Percentiles rank a stretch among this genome's conserved stretches.
These are phyloP conservation scores for Orchesella cincta DNA, from an alignment of 1,140 invertebrate genomes.

Conservation along the genomic window DNA sequence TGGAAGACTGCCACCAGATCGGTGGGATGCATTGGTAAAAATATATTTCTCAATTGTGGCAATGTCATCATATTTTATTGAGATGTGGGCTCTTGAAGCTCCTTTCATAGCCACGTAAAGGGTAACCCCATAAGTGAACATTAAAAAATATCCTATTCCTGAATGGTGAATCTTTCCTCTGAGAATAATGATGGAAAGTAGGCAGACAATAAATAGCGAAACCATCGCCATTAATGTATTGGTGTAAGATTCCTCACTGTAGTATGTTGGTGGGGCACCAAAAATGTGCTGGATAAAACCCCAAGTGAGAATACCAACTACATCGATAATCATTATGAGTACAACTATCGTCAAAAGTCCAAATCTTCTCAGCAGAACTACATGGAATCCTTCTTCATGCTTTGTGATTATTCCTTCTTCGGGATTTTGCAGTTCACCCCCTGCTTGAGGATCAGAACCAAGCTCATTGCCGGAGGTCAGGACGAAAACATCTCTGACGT, in stretches of 20 bases:
- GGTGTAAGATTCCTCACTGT: background rate
- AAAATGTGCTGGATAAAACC: background rate
- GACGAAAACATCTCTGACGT: no score
- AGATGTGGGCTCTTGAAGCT: background rate
- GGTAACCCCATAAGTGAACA: background rate
- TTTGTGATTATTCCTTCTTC: background rate
- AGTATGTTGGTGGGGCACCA: background rate
- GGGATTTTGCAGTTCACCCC: no score
- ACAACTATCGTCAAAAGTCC: background rate
- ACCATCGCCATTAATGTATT: background rate
- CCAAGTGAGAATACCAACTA: background rate
- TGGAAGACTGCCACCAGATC: background rate
- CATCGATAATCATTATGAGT: background rate
- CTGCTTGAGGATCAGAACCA: no score
- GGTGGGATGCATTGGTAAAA: background rate
- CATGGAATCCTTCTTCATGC: background rate
- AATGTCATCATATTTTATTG: background rate
- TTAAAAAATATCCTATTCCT: background rate
- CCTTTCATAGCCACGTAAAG: background rate
- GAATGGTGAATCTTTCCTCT: background rate
- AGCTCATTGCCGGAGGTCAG: no score
- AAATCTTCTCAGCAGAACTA: background rate
- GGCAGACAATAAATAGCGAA: background rate
- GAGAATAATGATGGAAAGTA: conserved; percentile 8
- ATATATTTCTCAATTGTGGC: background rate